Evolutionary conservation across 1,140 invertebrate genomes (phyloP).

Genomic region (Drosophila parabipectinata): DNA sequence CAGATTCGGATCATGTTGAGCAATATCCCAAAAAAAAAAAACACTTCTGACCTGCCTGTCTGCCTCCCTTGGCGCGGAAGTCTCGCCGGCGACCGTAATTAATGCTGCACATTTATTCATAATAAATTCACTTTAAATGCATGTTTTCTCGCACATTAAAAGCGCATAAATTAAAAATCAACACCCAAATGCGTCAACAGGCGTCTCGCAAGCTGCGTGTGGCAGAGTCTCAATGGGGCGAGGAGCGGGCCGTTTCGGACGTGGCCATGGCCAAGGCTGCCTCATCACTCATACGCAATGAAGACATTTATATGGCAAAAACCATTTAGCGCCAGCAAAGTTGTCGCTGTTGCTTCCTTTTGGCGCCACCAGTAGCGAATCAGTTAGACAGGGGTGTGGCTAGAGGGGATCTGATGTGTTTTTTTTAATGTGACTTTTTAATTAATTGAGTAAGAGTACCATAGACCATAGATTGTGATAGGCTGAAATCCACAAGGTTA

Average conservation of each 20-base stretch:
- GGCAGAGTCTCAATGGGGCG: not conserved
- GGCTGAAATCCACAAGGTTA: not conserved
- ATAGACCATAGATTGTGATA: not conserved
- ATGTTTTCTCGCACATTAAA: constrained; percentile 79
- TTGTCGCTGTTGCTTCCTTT: constrained; percentile 46
- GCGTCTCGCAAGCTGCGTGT: constrained; percentile 44
- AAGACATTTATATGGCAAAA: constrained; percentile 83
- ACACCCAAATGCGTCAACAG: constrained; percentile 76
- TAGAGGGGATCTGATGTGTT: not conserved
- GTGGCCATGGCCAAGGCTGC: constrained; percentile 51
- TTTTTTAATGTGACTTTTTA: not conserved
- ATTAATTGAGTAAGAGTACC: not conserved
- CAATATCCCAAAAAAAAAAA: constrained; percentile 46
- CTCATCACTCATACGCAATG: constrained; percentile 81
- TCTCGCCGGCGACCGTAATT: constrained; percentile 43
- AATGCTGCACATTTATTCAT: constrained; percentile 76
- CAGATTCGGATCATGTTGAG: constrained; percentile 39
- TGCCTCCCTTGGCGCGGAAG: not conserved
- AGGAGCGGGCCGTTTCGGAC: not conserved
- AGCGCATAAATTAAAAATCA: constrained; percentile 82
- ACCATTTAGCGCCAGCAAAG: constrained; percentile 62
- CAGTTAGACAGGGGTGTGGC: constrained; percentile 4
- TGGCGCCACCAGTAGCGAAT: constrained; percentile 35
- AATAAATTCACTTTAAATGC: constrained; percentile 80
- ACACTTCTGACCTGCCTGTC: constrained; percentile 37